Evolutionary conservation across 2,888 invertebrate genomes (phyloP), one percentile per base, ranked within the genome.

Genomic region (Stegophylla sp.): DNA sequence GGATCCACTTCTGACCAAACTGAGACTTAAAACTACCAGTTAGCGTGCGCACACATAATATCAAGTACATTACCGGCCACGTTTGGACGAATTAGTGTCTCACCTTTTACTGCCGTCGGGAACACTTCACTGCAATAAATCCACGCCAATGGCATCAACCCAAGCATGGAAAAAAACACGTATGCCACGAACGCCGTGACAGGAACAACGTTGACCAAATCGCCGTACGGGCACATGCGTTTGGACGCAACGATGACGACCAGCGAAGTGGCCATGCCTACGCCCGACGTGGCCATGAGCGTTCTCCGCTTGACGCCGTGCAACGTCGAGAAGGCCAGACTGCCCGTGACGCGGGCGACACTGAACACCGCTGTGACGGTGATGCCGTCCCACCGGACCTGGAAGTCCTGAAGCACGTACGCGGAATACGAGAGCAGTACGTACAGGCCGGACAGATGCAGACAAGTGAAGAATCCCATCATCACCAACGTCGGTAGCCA

Each of bases 71-170:
- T 34, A 34, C n/a, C n/a, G n/a, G n/a, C n/a, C n/a, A n/a, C n/a
- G n/a, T n/a, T n/a, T n/a, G n/a, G n/a, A n/a, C n/a, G n/a, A n/a
- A n/a, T n/a, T n/a, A n/a, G n/a, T n/a, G n/a, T n/a, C n/a, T n/a
- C n/a, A n/a, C 82, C 82, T 53, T 53, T 28, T 3, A 82, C 74
- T 15, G 48, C 53, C 34, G 43, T 53, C 5, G 82, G 82, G 63
- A 74, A 82, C 5, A 82, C 3, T 59, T 82, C 82, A 13, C 82
- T 59, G 20, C 66, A 45, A 3, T 67, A 53, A 9, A 56, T 48
- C 41, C 34, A 82, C 20, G 61, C 64, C 10, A 82, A 20, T 5
- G 82, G 82, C 13, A 74, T n/a, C 43, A 67, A 43, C 0, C 74
- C 82, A 0, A 73, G 20, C 41, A 64, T 43, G 34, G 73, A 41